Conservation (phyloP, 2,888 invertebrate species). For the Andrena bicolor region DNA sequence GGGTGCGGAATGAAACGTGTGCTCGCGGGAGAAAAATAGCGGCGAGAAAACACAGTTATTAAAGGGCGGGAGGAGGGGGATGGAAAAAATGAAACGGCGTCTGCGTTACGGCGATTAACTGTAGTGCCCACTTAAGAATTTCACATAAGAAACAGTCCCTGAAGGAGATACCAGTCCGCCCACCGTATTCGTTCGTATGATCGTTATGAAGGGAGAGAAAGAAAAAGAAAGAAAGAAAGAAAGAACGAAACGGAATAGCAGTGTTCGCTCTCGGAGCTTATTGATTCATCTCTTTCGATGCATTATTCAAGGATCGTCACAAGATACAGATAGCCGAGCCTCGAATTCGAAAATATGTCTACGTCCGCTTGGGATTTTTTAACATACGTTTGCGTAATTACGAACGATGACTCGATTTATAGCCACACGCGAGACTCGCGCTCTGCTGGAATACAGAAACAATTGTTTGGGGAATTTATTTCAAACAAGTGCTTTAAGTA, state of each 20-base stretch:
- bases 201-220: slow-evolving; percentile 26
- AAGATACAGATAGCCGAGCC: slow-evolving; percentile 37
- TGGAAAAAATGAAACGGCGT: slow-evolving; percentile 44
- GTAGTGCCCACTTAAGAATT: slow-evolving; percentile 59
- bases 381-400: slow-evolving; percentile 46
- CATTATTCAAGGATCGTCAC: slow-evolving; percentile 65
- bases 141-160: slow-evolving; percentile 54
- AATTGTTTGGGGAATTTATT: slow-evolving; percentile 3
- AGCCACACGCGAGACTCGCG: neutral
- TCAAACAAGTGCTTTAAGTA: no score
- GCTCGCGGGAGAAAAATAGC: slow-evolving; percentile 24
- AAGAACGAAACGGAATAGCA: slow-evolving; percentile 42
- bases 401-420: slow-evolving; percentile 15
- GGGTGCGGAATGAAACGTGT: slow-evolving; percentile 1
- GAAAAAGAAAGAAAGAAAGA: neutral
- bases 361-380: slow-evolving; percentile 27
- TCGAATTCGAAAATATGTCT: slow-evolving; percentile 41
- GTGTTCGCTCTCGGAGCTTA: slow-evolving; percentile 56
- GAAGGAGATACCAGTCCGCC: slow-evolving; percentile 67
- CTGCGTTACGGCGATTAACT: slow-evolving; percentile 55
- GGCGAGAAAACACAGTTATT: slow-evolving; percentile 39
- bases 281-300: slow-evolving; percentile 66
- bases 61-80: slow-evolving; percentile 22
- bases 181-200: slow-evolving; percentile 57
- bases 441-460: neutral